Evolutionary conservation across 2,113 vertebrate species (phyloP), one percentile per base, ranked within the genome.

Genomic region (Hystrix cristata): DNA sequence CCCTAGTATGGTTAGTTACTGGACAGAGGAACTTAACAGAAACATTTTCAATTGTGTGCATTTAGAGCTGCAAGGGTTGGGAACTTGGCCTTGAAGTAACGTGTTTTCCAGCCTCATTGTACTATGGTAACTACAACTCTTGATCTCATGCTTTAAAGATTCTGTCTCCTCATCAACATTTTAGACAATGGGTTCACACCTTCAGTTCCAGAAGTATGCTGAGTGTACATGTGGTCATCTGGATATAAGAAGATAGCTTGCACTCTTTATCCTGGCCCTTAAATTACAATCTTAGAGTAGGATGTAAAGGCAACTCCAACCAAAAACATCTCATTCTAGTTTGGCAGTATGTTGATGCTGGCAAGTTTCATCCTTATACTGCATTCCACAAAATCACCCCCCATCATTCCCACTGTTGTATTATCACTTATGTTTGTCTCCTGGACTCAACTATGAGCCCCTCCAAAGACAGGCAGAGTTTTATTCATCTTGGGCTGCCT

Each of bases 1-100:
- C n/a, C 76, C 90, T 96, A 15, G 62, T 86, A 89, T 34, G 91
- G 69, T 74, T 91, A 91, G 76, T 89, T 71, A 80, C 15, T 76
- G 6, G 21, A 43, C 27, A 85, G 64, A 57, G 43, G 10, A 23
- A 65, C 25, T 89, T 86, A 72, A 21, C 55, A 85, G 65, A 80
- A 59, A 51, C 16, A 71, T 87, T 84, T 92, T 85, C 31, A 86
- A 29, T 12, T 48, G 29, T 76, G 57, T 60, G 31, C n/a, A 65
- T 2, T 7, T 0, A 67, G n/a, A 64, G 38, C 18, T n/a, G 51
- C 64, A 25, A 78, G 62, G 48, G 31, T 31, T n/a, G 19, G 81
- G 82, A 88, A 71, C 67, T 86, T 71, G 72, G 60, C 43, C 65
- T 93, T 69, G 72, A 38, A 64, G 9, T 27, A 79, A 60, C 19